These are phyloP conservation scores for Nothoprocta perdicaria DNA, from an alignment of 2,113 vertebrate species.

Conservation along the genomic window DNA sequence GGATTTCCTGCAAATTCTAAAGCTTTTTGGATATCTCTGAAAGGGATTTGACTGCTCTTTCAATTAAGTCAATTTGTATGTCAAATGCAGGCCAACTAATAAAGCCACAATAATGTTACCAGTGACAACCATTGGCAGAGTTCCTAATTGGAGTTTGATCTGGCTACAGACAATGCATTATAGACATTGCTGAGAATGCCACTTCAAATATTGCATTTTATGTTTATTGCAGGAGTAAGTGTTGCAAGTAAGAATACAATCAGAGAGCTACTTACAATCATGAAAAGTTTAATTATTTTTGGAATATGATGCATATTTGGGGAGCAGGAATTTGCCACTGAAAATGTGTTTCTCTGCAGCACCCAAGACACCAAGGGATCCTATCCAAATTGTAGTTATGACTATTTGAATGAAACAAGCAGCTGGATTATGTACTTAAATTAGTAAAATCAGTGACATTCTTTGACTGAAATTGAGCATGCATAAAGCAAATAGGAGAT, in stretches of 20 bases:
- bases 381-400: not conserved
- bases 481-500: not conserved
- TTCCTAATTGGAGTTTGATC: slow-evolving; percentile 48
- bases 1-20: slow-evolving; percentile 1
- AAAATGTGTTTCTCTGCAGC: not conserved
- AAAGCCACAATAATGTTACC: not conserved
- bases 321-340: not conserved
- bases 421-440: not conserved
- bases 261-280: not conserved
- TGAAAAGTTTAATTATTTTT: not conserved
- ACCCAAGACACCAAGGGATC: not conserved
- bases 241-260: not conserved
- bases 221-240: not conserved
- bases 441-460: not conserved
- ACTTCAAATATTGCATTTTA: slow-evolving; percentile 12
- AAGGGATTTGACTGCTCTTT: not conserved
- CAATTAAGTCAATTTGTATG: slow-evolving; percentile 28
- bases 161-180: not conserved
- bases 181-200: not conserved
- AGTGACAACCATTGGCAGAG: slow-evolving; percentile 8
- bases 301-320: not conserved
- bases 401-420: not conserved
- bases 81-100: slow-evolving; percentile 42
- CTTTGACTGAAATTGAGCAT: not conserved
- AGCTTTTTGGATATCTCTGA: slow-evolving; percentile 6